Conservation (phyloP, 1,140 invertebrate genomes). For the Antheraea mylitta region DNA sequence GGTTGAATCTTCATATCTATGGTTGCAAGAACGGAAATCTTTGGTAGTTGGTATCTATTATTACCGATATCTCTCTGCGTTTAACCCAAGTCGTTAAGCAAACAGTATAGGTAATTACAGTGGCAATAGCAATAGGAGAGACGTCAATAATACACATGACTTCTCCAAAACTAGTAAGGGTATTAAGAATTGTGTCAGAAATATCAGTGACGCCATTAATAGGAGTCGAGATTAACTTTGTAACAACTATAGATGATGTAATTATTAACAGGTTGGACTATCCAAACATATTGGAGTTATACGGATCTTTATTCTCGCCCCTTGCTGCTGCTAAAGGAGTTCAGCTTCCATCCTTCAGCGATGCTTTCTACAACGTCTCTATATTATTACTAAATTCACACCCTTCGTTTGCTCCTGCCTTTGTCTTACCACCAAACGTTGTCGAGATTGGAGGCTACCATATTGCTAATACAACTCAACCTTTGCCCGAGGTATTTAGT, state of each 20-base stretch:
- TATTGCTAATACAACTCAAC: slow-evolving; percentile 54
- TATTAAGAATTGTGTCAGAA: too few species aligned
- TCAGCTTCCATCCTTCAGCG: slow-evolving; percentile 31
- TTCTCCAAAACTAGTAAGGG: too few species aligned
- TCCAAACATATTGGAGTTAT: not conserved
- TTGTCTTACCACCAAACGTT: slow-evolving; percentile 78
- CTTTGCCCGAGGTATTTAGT: slow-evolving; percentile 48
- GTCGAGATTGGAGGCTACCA: slow-evolving; percentile 79
- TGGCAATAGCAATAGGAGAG: too few species aligned
- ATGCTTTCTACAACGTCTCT: slow-evolving; percentile 54
- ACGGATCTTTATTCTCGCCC: slow-evolving; percentile 29
- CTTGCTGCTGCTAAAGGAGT: slow-evolving; percentile 46
- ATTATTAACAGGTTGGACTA: not conserved
- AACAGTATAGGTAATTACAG: too few species aligned
- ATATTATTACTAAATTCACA: slow-evolving; percentile 79
- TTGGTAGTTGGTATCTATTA: too few species aligned
- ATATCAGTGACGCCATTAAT: too few species aligned
- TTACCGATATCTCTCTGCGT: too few species aligned
- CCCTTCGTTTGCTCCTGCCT: slow-evolving; percentile 64
- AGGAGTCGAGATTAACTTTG: too few species aligned
- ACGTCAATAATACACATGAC: too few species aligned
- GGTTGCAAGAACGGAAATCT: too few species aligned
- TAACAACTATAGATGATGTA: not conserved
- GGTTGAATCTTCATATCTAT: too few species aligned
- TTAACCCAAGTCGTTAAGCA: too few species aligned